Percentiles rank a stretch among this genome's conserved stretches.
These are phyloP conservation scores for Hippocampus guttulatus DNA, from an alignment of 2,113 vertebrate species.

Conservation along the genomic window DNA sequence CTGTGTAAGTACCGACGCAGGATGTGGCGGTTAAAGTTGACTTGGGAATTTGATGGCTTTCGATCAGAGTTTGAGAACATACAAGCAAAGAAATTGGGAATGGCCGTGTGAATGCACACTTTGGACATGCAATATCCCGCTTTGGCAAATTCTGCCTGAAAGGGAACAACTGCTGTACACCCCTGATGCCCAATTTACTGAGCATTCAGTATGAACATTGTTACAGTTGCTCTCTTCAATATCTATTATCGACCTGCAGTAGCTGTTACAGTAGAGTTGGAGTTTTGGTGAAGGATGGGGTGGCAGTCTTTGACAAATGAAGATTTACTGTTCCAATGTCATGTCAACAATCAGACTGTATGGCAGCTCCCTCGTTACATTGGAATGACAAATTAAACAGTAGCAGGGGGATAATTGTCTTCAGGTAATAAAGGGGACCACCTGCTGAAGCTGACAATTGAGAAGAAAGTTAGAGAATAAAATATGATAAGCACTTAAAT, in stretches of 20 bases:
- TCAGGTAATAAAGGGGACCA: constrained; percentile 18
- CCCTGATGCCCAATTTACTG: background rate
- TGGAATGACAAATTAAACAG: constrained; percentile 34
- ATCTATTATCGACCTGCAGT: background rate
- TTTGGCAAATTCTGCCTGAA: background rate
- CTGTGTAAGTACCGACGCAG: background rate
- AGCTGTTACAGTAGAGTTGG: background rate
- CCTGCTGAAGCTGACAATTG: background rate
- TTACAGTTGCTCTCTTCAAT: background rate
- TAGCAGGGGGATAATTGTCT: constrained; percentile 3
- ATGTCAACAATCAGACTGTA: constrained; percentile 19
- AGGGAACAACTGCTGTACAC: background rate
- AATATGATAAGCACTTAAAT: background rate
- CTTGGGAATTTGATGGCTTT: too few relatives aligned
- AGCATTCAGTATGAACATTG: background rate
- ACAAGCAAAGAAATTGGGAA: too few relatives aligned
- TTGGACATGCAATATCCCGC: too few relatives aligned
- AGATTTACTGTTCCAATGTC: constrained; percentile 9
- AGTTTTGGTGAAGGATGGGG: background rate
- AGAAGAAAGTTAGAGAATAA: background rate
- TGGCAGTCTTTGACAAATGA: background rate
- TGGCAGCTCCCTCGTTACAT: constrained; percentile 29
- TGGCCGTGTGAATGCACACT: background rate
- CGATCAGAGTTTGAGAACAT: too few relatives aligned
- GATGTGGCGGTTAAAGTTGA: background rate